Percentiles rank a stretch among this genome's conserved stretches.
phyloP scores from a whole-genome alignment of 1,140 invertebrate genomes.

The Psilanteris sp. region DNA sequence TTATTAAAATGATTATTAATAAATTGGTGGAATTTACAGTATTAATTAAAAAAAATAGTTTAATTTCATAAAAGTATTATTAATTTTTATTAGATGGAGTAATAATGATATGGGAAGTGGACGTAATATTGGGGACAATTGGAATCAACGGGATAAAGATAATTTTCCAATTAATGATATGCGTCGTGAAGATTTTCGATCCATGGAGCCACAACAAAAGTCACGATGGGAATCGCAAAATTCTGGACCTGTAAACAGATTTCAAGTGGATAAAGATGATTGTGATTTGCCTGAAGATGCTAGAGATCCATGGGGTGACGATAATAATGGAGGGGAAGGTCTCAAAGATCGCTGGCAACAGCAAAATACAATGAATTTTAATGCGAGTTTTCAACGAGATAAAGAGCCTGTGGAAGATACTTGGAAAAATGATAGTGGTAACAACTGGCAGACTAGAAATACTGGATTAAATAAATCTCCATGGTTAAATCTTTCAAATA shows the following conservation, averaged over 20 bases:
- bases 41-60: too few species aligned
- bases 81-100: conserved; percentile 29
- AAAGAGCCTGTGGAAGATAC: conserved; percentile 33
- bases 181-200: conserved; percentile 51
- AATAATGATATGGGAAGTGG: conserved; percentile 9
- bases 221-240: conserved; percentile 63
- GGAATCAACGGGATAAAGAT: conserved; percentile 68
- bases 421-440: conserved; percentile 33
- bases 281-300: conserved; percentile 78
- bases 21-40: too few species aligned
- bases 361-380: conserved; percentile 12
- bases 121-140: conserved; percentile 49
- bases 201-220: conserved; percentile 43
- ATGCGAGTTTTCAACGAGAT: conserved; percentile 8
- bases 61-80: too few species aligned
- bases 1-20: too few species aligned
- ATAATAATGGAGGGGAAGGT: conserved; percentile 58
- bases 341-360: conserved; percentile 54
- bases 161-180: conserved; percentile 33
- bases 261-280: conserved; percentile 69
- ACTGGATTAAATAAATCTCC: conserved; percentile 26
- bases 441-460: conserved; percentile 53
- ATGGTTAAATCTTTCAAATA: conserved; percentile 28
- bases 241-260: conserved; percentile 34
- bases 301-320: conserved; percentile 77